Percentiles rank a stretch among this genome's conserved stretches.
These are phyloP conservation scores for Pantherophis vulpinus DNA, from an alignment of 2,797 vertebrate species.

Conservation along the genomic window DNA sequence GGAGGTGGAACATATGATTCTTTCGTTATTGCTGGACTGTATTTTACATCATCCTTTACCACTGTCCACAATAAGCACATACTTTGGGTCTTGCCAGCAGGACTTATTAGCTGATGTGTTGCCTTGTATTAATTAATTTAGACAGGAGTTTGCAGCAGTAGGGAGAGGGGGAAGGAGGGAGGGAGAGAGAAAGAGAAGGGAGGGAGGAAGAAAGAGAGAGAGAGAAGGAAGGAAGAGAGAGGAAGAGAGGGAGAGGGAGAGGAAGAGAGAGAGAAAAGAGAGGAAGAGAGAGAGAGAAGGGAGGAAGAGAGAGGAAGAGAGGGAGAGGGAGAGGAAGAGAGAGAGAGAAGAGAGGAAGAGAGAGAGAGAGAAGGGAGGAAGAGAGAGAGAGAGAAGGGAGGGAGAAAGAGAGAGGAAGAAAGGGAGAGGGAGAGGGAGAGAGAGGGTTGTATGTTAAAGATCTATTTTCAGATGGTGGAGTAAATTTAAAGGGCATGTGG, in stretches of 20 bases:
- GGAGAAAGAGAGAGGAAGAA: fast-evolving
- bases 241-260: background rate
- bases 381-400: too few species aligned
- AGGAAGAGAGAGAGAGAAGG: too few species aligned
- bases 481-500: background rate
- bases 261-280: too few species aligned
- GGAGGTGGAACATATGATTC: background rate
- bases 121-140: background rate
- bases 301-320: too few species aligned
- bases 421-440: background rate
- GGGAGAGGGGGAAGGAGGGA: background rate
- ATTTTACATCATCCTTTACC: background rate
- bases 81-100: background rate
- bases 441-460: background rate
- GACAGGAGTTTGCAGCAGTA: background rate
- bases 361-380: too few species aligned
- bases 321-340: too few species aligned
- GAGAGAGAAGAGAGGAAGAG: too few species aligned
- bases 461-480: background rate
- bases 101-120: too few species aligned
- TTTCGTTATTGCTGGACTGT: background rate
- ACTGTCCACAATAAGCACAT: background rate
- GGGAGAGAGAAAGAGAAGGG: too few species aligned
- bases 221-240: too few species aligned
- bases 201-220: too few species aligned